phyloP scores from a whole-genome alignment of 2,888 invertebrate genomes.

The Lampropteryx suffumata region DNA sequence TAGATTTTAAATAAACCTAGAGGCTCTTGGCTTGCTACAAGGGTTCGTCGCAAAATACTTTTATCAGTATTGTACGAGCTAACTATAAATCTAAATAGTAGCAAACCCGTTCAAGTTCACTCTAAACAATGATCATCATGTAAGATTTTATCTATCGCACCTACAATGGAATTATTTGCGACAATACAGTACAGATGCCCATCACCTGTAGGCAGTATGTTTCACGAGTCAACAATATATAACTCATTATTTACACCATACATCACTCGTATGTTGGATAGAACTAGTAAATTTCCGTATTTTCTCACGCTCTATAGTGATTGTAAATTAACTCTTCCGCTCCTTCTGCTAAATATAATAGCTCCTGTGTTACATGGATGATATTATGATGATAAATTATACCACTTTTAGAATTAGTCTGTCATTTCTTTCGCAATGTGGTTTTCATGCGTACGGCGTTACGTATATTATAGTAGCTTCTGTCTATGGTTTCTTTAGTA shows the following conservation, averaged over 20 bases:
- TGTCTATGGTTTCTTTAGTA: too few species aligned
- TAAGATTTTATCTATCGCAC: constrained; percentile 27
- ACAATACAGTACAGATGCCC: constrained; percentile 45
- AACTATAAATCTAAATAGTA: constrained; percentile 3
- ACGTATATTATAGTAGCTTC: too few species aligned
- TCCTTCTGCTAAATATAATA: background rate
- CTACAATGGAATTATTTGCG: constrained; percentile 51
- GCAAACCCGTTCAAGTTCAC: constrained; percentile 21
- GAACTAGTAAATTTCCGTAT: constrained; percentile 13
- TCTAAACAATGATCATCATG: constrained; percentile 35
- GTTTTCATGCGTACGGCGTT: too few species aligned
- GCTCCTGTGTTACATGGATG: background rate
- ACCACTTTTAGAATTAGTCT: too few species aligned
- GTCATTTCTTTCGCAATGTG: too few species aligned
- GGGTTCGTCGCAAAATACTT: too few species aligned
- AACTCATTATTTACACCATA: constrained; percentile 31
- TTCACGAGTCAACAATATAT: constrained; percentile 47
- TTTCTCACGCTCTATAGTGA: constrained; percentile 14
- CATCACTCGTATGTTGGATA: background rate
- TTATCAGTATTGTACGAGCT: too few species aligned
- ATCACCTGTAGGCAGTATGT: constrained; percentile 45
- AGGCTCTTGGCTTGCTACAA: too few species aligned
- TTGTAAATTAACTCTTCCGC: constrained; percentile 13
- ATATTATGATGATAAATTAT: too few species aligned
- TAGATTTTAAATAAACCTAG: too few species aligned